Evolutionary conservation across 2,888 invertebrate genomes (phyloP), one percentile per base, ranked within the genome.

Genomic region (Agelastica alni): DNA sequence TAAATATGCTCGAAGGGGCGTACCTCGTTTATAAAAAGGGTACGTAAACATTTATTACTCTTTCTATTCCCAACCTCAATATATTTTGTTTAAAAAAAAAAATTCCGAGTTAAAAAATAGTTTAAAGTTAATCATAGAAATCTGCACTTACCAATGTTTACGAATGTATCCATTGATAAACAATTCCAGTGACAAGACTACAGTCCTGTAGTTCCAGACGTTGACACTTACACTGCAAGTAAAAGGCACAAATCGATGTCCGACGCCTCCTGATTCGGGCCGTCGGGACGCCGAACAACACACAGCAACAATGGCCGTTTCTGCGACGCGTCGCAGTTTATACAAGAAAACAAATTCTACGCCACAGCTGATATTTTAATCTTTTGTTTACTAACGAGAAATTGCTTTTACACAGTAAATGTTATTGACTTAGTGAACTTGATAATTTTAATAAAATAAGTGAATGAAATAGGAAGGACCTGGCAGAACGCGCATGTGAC

Each of bases 331-430:
- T 2, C 9, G n/a, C 9, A 14, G n/a, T 14, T 14, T 6, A 4
- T 3, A 9, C 31, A 10, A 31, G 2, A 31, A 30, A n/a, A n/a
- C n/a, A n/a, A 28, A 28, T 9, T 32, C 13, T 13, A 42, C 48
- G 34, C 43, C 28, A 28, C 34, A 44, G 48, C 36, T 43, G 42
- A 49, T 16, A n/a, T 44, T 44, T 16, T 41, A 45, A 48, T 14
- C 30, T 37, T 44, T 36, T 56, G 48, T 56, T 56, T 56, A 52
- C 48, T n/a, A 52, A 56, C 34, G 39, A 45, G 30, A 41, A 57
- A 53, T 32, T 32, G 22, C 49, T 10, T 20, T 4, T 39, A 41
- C n/a, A 14, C 16, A 41, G 37, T 4, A 20, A 30, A 26, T 49
- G 41, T 49, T 49, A 37, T 49, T 42, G 49, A 49, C 42, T 32